phyloP scores from a whole-genome alignment of 2,113 vertebrate species.

The Microcebus murinus region DNA sequence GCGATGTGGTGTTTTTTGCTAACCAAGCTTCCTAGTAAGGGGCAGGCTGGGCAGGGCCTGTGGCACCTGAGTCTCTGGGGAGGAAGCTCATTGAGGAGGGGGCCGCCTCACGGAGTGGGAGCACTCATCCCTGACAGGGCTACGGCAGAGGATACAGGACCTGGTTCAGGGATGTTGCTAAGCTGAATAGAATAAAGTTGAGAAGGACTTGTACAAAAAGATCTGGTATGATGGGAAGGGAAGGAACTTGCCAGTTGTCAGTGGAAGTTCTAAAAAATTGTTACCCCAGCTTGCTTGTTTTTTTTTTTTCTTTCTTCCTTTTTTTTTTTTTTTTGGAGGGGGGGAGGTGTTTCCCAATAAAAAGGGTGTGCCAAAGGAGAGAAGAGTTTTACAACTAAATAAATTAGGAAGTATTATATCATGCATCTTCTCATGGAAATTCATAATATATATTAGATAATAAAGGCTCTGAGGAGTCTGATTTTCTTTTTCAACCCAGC shows the following conservation, averaged over 20 bases:
- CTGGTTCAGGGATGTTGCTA: not conserved
- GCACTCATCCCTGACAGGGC: not conserved
- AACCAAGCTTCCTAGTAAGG: not conserved
- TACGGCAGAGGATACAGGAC: not conserved
- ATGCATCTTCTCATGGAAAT: not conserved
- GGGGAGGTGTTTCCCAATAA: not conserved
- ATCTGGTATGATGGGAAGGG: not conserved
- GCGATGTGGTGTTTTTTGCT: not conserved
- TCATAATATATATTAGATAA: slow-evolving; percentile 10
- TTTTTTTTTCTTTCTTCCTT: fast-evolving
- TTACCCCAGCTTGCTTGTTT: not conserved
- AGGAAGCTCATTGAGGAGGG: not conserved
- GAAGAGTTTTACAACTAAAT: slow-evolving; percentile 22
- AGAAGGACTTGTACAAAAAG: not conserved
- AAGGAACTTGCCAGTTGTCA: not conserved
- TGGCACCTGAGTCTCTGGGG: not conserved
- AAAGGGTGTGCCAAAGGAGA: not conserved
- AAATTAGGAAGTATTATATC: not conserved
- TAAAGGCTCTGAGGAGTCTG: not conserved
- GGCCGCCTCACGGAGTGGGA: not conserved
- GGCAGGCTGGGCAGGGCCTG: not conserved
- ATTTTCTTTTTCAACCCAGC: slow-evolving; percentile 2
- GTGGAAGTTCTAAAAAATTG: not conserved
- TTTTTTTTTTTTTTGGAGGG: too few relatives aligned
- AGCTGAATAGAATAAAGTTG: not conserved